phyloP scores from a whole-genome alignment of 1,140 invertebrate species.

The Pissodes strobi region DNA sequence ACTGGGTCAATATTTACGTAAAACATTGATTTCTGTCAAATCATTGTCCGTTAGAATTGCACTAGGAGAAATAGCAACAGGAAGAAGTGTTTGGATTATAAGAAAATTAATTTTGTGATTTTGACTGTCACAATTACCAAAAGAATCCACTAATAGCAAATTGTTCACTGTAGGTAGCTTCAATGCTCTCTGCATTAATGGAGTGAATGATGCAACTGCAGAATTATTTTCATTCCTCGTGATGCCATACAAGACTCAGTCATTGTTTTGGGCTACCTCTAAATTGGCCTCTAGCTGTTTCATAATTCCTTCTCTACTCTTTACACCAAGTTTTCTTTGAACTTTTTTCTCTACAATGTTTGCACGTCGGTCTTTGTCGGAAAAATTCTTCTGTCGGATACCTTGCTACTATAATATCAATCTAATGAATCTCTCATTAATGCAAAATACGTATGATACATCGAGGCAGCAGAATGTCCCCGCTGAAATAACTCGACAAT shows the following conservation, averaged over 20 bases:
- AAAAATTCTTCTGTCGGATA: background rate
- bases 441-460: conserved; percentile 9
- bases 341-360: background rate
- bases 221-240: background rate
- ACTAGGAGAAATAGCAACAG: conserved; percentile 4
- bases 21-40: conserved; percentile 22
- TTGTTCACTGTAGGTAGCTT: conserved; percentile 14
- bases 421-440: background rate
- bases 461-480: conserved; percentile 2
- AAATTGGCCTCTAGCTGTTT: background rate
- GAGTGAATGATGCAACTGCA: conserved; percentile 4
- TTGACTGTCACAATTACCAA: conserved; percentile 3
- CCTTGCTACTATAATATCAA: background rate
- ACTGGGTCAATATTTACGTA: conserved; percentile 24
- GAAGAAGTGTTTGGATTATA: conserved; percentile 2
- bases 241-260: background rate
- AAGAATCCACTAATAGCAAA: background rate
- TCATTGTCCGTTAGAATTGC: conserved; percentile 6
- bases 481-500: conserved; percentile 13
- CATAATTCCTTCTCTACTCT: background rate
- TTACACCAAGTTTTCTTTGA: background rate
- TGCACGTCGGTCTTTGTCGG: background rate
- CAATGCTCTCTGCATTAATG: conserved; percentile 11
- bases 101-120: conserved; percentile 5
- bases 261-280: background rate